These are phyloP conservation scores for Monoplex corrugatus DNA, from an alignment of 2,888 invertebrate species.

Conservation along the genomic window DNA sequence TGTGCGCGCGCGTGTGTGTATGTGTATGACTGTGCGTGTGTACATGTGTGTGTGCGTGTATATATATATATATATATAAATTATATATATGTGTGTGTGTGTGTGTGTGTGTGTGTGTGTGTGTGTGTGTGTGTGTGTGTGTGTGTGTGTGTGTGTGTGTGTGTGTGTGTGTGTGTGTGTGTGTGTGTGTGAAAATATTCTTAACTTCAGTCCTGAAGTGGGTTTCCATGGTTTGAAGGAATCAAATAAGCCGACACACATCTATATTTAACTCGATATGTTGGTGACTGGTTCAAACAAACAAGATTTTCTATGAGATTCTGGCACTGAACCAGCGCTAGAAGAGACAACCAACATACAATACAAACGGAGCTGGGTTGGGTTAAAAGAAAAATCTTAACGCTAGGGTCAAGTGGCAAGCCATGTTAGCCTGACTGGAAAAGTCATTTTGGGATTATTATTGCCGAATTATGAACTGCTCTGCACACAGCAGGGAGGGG, in stretches of 20 bases:
- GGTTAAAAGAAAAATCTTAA: too few relatives aligned
- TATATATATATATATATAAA: too few relatives aligned
- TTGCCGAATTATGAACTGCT: too few relatives aligned
- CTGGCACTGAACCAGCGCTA: neutral
- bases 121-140: neutral
- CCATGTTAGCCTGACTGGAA: too few relatives aligned
- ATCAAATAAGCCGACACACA: too few relatives aligned
- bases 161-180: neutral
- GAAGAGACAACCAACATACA: too few relatives aligned
- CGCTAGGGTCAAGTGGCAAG: too few relatives aligned
- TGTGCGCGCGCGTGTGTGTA: neutral
- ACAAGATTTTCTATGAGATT: neutral
- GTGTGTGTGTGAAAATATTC: neutral
- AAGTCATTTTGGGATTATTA: too few relatives aligned
- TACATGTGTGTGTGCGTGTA: neutral
- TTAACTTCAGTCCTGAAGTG: neutral
- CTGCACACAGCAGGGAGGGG: too few relatives aligned
- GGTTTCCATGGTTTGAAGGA: neutral
- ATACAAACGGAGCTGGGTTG: too few relatives aligned
- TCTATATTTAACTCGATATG: too few relatives aligned
- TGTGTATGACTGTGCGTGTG: too few relatives aligned
- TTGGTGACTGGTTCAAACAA: neutral
- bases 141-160: neutral
- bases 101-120: neutral
- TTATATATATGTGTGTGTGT: neutral